Evolutionary conservation across 2,888 invertebrate genomes (phyloP), one percentile per base, ranked within the genome.

Genomic region (Parasteatoda lunata): DNA sequence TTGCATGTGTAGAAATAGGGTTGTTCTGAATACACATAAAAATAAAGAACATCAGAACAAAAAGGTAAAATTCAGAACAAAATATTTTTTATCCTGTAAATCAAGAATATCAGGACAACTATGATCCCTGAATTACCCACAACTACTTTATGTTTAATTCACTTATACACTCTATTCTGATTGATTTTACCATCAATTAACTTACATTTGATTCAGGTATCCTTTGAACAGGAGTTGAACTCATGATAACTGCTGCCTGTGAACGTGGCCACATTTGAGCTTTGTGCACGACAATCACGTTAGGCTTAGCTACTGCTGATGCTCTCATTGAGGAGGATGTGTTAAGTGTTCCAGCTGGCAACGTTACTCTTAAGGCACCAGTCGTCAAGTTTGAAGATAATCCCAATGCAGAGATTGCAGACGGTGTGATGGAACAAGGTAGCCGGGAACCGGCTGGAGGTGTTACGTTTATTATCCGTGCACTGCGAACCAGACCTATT

Each of bases 211-310:
- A 5, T 11, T 88, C 88, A 13, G 88, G 48, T 9, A 88, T 4
- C 73, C 75, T 88, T 3, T 73, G 64, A 30, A 81, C 15, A 15
- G 77, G 66, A 66, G 70, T 45, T 54, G 88, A 88, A 59, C 70
- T 69, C 71, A 85, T 83, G 15, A 88, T 81, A 47, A 84, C 76
- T 15, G 82, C 80, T 70, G 76, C 88, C 5, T 69, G 64, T 45
- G 77, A 48, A 30, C 84, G 77, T 6, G 83, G 87, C 83, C 83
- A 87, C 71, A 85, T 81, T 73, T 88, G 83, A 15, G 88, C 89
- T 72, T 89, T 89, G 54, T 89, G 89, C 51, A 89, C 89, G 11
- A 89, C 88, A 82, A 89, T 89, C 5, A 89, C 89, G 76, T 89
- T 89, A n/a, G 89, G 89, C 51, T 89, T 89, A 52, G 84, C 82